phyloP scores from a whole-genome alignment of 2,113 vertebrate species.

The Ictalurus furcatus region DNA sequence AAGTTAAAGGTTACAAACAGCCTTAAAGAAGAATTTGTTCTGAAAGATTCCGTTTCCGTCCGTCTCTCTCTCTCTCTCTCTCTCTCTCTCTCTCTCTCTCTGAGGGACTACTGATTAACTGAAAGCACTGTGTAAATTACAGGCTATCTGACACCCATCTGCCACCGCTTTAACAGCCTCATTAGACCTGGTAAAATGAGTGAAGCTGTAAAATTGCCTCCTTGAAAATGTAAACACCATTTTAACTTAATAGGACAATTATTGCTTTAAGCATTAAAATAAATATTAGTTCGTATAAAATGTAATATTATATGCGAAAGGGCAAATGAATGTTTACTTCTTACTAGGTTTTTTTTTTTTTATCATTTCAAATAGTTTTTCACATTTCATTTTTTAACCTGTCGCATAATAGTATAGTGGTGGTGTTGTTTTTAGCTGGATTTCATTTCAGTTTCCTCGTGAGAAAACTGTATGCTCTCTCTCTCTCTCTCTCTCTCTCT shows the following conservation, averaged over 20 bases:
- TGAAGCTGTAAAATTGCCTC: constrained; percentile 42
- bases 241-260: constrained; percentile 38
- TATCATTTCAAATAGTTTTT: not conserved
- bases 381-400: too few species aligned
- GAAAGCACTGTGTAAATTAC: constrained; percentile 49
- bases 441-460: constrained; percentile 23
- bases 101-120: constrained; percentile 30
- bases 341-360: not conserved
- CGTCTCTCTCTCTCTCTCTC: not conserved
- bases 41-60: not conserved
- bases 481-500: constrained; percentile 27
- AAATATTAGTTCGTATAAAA: not conserved
- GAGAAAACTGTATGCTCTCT: not conserved
- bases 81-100: constrained; percentile 29
- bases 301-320: not conserved
- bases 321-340: not conserved
- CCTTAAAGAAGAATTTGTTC: not conserved
- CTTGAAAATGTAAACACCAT: constrained; percentile 43
- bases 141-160: constrained; percentile 56
- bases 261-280: constrained; percentile 14
- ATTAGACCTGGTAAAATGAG: constrained; percentile 40
- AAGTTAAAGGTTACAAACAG: not conserved
- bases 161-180: constrained; percentile 48
- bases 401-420: not conserved
- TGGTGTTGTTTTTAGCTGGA: not conserved